phyloP scores from a whole-genome alignment of 2,797 vertebrate species.

The Amblyopsis hoosieri region DNA sequence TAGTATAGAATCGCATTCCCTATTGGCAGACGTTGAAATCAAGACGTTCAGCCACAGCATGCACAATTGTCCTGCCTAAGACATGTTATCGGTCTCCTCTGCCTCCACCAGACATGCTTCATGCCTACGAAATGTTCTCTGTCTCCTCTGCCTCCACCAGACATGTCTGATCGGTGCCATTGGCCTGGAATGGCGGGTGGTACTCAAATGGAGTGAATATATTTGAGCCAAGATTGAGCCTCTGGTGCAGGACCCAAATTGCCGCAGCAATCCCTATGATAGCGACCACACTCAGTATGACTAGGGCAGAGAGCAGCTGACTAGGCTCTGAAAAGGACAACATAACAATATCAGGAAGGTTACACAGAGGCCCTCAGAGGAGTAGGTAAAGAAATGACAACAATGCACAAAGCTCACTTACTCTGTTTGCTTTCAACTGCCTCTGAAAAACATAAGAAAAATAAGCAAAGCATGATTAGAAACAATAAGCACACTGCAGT shows the following conservation, averaged over 20 bases:
- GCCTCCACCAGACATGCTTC: conserved; percentile 77
- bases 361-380: conserved; percentile 20
- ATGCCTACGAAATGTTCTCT: conserved; percentile 64
- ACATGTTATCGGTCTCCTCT: conserved; percentile 78
- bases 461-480: conserved; percentile 15
- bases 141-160: conserved; percentile 86
- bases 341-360: conserved; percentile 53
- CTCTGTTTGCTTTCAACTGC: conserved; percentile 45
- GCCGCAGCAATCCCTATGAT: conserved; percentile 77
- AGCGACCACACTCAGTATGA: conserved; percentile 79
- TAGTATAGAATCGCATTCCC: conserved; percentile 4
- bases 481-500: conserved; percentile 5
- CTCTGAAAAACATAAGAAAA: conserved; percentile 50
- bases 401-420: conserved; percentile 52
- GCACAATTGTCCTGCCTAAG: neutral
- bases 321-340: conserved; percentile 59
- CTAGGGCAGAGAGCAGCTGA: conserved; percentile 71
- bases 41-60: no score
- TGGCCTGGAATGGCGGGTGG: conserved; percentile 75
- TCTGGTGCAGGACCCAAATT: conserved; percentile 83
- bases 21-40: conserved; percentile 11
- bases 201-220: conserved; percentile 77
- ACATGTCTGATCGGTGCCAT: conserved; percentile 75
- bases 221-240: conserved; percentile 56
- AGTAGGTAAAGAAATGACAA: conserved; percentile 24